These are phyloP conservation scores for Bellardia bayeri DNA, from an alignment of 2,888 invertebrate genomes.

Conservation along the genomic window DNA sequence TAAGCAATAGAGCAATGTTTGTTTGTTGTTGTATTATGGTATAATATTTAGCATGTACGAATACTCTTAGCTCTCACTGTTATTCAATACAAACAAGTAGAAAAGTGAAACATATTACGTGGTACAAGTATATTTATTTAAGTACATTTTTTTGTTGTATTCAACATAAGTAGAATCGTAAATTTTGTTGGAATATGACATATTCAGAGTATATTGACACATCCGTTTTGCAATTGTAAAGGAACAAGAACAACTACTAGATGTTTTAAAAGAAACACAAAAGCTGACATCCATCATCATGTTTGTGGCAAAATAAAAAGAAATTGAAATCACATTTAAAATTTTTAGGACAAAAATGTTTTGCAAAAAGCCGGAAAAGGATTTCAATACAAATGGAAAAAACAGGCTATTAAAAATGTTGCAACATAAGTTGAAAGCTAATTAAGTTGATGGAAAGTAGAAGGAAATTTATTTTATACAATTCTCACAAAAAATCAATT, in stretches of 20 bases:
- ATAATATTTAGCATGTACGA: not conserved
- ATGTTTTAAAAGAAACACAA: constrained; percentile 25
- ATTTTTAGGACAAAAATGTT: not conserved
- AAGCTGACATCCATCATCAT: constrained; percentile 37
- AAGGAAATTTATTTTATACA: not conserved
- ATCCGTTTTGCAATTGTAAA: constrained; percentile 60
- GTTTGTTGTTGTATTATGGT: too few relatives aligned
- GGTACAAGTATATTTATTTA: not conserved
- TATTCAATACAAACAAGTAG: not conserved
- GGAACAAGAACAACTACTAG: constrained; percentile 22
- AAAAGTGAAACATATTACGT: not conserved
- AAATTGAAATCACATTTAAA: not conserved
- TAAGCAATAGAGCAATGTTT: not conserved
- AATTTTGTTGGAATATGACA: constrained; percentile 43
- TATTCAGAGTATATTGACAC: constrained; percentile 65
- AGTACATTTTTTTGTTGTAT: constrained; percentile 1
- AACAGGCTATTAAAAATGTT: not conserved
- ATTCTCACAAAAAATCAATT: too few relatives aligned
- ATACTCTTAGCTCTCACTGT: not conserved
- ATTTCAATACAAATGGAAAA: not conserved
- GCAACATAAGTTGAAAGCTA: not conserved
- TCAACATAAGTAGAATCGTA: not conserved
- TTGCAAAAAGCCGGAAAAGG: not conserved
- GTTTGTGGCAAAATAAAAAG: not conserved
- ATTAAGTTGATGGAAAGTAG: not conserved